Base-by-base conservation (phyloP, 2,113 vertebrate genomes). In the Propithecus coquereli region DNA sequence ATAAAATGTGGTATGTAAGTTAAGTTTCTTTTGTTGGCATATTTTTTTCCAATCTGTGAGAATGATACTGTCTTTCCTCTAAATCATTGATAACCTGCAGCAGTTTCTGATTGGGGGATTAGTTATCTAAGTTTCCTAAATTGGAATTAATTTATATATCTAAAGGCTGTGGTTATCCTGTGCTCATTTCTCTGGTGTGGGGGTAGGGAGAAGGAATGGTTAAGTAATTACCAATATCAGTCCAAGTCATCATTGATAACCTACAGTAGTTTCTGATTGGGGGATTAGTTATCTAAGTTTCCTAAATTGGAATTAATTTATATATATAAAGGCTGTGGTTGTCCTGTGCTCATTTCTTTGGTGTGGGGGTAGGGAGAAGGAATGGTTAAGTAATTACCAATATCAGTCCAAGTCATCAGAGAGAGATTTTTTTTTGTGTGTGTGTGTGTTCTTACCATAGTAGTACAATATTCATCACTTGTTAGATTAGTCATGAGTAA, bases 181-280 rank as follows among this genome's bases (percentile, higher is more conserved):
- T 87, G 54, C 61, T 88, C 23, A 68, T 76, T 88, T 95, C 25
- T 82, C 83, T 92, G 66, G 25, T 74, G 22, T 91, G 32, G 37
- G 32, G 37, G 9, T 79, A 79, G 45, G 1, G 45, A 77, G 20
- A 47, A 63, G 30, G 11, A 71, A 17, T 85, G 54, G 8, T 96
- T 76, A 90, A 90, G 11, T 82, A 81, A 70, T 83, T 92, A 32
- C 30, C 4, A 65, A 1, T 82, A 47, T 40, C 43, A 40, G 25
- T 77, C 76, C 52, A 77, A 83, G 83, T 71, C 74, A 71, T 37
- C 30, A 40, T n/a, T n/a, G n/a, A n/a, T n/a, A n/a, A n/a, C n/a
- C n/a, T n/a, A n/a, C n/a, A n/a, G n/a, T n/a, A n/a, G n/a, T 91
- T 93, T 93, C 84, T 95, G 20, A 63, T 65, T n/a, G 76, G 43